Evolutionary conservation across 2,888 invertebrate genomes (phyloP).

Genomic region (Leucophenga maculata): DNA sequence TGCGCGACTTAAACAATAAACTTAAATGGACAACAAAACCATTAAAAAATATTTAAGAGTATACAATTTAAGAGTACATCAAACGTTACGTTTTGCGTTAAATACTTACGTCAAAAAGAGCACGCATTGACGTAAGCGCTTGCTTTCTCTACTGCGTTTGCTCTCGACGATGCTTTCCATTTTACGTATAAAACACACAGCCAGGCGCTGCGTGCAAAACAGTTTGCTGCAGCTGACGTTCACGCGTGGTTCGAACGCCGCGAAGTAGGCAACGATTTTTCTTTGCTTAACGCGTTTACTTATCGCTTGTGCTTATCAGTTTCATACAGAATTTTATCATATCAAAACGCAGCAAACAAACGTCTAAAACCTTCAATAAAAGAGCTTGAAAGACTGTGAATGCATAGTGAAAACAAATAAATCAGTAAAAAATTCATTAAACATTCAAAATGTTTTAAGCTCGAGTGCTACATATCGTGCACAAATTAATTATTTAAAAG

Average conservation of each 20-base stretch:
- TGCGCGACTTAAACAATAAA: background rate
- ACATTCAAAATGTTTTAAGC: no score
- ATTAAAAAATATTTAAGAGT: background rate
- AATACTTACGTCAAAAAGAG: conserved; percentile 5
- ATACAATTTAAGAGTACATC: background rate
- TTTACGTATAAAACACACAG: background rate
- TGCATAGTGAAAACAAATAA: no score
- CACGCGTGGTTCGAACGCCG: conserved; percentile 23
- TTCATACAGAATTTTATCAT: background rate
- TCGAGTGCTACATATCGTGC: background rate
- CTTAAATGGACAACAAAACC: background rate
- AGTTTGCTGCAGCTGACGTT: conserved; percentile 54
- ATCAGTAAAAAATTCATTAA: no score
- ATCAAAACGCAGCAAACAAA: background rate
- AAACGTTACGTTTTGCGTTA: conserved; percentile 29
- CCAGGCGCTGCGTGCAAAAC: conserved; percentile 27
- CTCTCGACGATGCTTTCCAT: background rate
- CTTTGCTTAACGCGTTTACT: no score
- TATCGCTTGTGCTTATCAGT: conserved; percentile 1
- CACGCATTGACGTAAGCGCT: conserved; percentile 29
- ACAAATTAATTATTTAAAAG: background rate
- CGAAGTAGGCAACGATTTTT: no score
- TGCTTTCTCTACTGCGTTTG: background rate
- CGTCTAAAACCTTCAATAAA: background rate
- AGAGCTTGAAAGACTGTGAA: no score